phyloP scores from a whole-genome alignment of 2,113 vertebrate genomes.

The Kryptolebias marmoratus region DNA sequence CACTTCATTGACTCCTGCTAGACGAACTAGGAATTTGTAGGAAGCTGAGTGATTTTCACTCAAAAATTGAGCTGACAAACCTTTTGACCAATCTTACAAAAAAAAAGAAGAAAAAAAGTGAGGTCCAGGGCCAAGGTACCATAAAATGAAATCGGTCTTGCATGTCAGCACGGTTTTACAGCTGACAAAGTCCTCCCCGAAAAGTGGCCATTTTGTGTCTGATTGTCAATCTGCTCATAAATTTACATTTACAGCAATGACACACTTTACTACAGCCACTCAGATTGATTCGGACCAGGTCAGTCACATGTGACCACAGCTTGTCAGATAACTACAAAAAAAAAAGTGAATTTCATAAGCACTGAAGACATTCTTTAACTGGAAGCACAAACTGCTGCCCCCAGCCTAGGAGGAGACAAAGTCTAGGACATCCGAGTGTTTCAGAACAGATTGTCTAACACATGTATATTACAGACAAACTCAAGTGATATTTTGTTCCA shows the following conservation, averaged over 20 bases:
- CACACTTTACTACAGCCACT: neutral
- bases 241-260: neutral
- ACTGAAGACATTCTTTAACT: neutral
- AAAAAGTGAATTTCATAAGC: too few species aligned
- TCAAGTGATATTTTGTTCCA: too few species aligned
- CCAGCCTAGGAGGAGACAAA: too few species aligned
- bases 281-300: neutral
- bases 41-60: neutral
- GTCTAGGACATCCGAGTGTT: too few species aligned
- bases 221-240: neutral
- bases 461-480: too few species aligned
- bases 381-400: neutral
- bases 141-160: neutral
- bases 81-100: neutral
- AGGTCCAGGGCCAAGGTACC: neutral
- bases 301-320: neutral
- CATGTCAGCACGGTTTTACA: neutral
- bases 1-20: neutral
- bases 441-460: too few species aligned
- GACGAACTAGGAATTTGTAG: neutral
- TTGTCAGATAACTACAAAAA: neutral
- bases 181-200: too few species aligned
- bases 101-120: neutral
- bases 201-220: neutral
- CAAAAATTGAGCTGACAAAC: neutral